Conservation (phyloP, 92 coral and sea anemone species). For the Bergia sp. region DNA sequence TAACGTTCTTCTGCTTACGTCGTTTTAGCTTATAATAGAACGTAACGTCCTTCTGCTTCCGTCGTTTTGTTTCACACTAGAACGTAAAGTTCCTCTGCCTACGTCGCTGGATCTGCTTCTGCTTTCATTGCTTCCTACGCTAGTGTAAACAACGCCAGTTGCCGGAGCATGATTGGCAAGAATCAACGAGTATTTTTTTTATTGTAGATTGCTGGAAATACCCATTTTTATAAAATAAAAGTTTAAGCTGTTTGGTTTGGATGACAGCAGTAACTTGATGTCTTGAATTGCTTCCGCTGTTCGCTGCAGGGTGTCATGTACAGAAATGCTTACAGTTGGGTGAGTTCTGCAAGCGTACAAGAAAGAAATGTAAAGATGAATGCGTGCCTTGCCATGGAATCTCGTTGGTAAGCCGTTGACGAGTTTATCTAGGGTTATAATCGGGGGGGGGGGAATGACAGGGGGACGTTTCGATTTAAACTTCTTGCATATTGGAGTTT, state of each 20-base stretch:
- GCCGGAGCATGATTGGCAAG: background rate
- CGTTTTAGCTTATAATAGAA: no score
- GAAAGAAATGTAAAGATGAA: background rate
- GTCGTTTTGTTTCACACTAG: no score
- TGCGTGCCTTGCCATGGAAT: background rate
- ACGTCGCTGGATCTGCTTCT: no score
- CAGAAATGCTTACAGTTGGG: background rate
- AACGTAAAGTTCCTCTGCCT: no score
- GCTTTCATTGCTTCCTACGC: no score
- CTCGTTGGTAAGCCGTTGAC: background rate
- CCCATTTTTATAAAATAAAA: background rate
- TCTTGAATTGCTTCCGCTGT: constrained; percentile 53
- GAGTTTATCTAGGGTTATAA: no score
- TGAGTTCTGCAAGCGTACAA: background rate
- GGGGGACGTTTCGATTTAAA: no score
- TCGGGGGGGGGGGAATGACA: no score
- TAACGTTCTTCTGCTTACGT: no score
- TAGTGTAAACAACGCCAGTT: no score
- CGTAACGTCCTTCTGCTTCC: no score
- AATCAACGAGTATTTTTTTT: background rate
- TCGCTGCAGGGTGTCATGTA: constrained; percentile 40
- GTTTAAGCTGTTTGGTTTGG: background rate
- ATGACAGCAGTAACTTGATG: constrained; percentile 49
- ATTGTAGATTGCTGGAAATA: background rate
- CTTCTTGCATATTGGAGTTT: no score